Conservation (phyloP, 2,797 vertebrate species). For the Notolabrus celidotus region DNA sequence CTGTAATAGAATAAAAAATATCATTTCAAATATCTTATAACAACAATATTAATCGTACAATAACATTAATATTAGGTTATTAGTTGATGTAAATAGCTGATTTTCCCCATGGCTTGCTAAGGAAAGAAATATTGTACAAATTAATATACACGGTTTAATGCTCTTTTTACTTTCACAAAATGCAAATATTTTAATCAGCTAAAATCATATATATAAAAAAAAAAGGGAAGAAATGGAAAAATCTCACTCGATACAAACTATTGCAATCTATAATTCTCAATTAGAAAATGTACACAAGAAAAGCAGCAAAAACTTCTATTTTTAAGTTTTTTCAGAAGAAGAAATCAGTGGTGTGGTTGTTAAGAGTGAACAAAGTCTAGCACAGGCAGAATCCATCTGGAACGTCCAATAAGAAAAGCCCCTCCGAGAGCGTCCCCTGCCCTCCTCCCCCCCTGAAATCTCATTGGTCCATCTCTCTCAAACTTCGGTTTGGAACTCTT, state of each 20-base stretch:
- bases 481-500: slow-evolving; percentile 13
- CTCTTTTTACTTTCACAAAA: slow-evolving; percentile 78
- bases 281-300: slow-evolving; percentile 84
- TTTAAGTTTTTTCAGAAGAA: slow-evolving; percentile 66
- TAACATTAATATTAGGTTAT: slow-evolving; percentile 87
- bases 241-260: slow-evolving; percentile 76
- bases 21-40: slow-evolving; percentile 93
- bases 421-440: slow-evolving; percentile 38
- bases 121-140: slow-evolving; percentile 79
- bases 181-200: slow-evolving; percentile 72
- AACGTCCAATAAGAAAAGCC: slow-evolving; percentile 60
- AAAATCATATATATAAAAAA: slow-evolving; percentile 47
- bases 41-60: slow-evolving; percentile 82
- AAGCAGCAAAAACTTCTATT: slow-evolving; percentile 84
- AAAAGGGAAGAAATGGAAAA: slow-evolving; percentile 64
- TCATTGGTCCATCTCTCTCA: slow-evolving; percentile 58
- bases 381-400: slow-evolving; percentile 65
- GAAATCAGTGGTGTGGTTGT: slow-evolving; percentile 87
- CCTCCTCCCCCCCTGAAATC: slow-evolving; percentile 55
- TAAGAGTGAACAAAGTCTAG: slow-evolving; percentile 62
- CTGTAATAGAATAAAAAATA: slow-evolving; percentile 99
- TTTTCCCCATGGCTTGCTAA: slow-evolving; percentile 83
- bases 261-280: slow-evolving; percentile 82
- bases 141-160: slow-evolving; percentile 75
- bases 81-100: slow-evolving; percentile 85